phyloP scores from a whole-genome alignment of 2,113 vertebrate genomes.

The Vimba vimba region DNA sequence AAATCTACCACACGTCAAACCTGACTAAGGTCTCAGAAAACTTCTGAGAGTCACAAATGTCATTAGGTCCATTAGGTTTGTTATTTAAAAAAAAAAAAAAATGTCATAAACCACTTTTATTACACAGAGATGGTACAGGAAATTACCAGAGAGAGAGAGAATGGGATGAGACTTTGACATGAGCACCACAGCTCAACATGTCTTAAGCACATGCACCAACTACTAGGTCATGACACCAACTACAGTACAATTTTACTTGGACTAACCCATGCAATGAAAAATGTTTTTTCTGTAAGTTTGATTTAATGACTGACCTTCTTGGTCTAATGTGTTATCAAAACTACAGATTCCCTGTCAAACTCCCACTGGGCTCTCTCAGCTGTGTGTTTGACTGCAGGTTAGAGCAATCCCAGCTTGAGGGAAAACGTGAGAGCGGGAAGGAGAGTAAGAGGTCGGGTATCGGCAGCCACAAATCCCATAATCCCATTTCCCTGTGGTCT shows the following conservation, averaged over 20 bases:
- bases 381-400: conserved; percentile 47
- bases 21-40: background rate
- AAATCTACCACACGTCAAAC: too few relatives aligned
- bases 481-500: conserved; percentile 59
- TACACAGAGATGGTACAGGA: background rate
- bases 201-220: background rate
- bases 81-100: background rate
- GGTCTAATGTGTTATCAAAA: background rate
- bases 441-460: conserved; percentile 56
- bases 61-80: background rate
- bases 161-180: background rate
- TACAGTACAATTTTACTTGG: background rate
- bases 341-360: background rate
- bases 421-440: conserved; percentile 15
- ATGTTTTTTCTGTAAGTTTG: background rate
- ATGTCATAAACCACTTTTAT: background rate
- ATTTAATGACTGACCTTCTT: background rate
- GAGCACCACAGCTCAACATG: background rate
- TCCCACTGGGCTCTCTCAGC: background rate
- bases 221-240: background rate
- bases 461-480: conserved; percentile 58
- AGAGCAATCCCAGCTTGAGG: conserved; percentile 40
- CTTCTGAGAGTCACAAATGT: background rate
- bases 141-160: background rate
- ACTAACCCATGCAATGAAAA: background rate